Conservation (phyloP, 2,888 invertebrate genomes). For the Troides oblongomaculatus region DNA sequence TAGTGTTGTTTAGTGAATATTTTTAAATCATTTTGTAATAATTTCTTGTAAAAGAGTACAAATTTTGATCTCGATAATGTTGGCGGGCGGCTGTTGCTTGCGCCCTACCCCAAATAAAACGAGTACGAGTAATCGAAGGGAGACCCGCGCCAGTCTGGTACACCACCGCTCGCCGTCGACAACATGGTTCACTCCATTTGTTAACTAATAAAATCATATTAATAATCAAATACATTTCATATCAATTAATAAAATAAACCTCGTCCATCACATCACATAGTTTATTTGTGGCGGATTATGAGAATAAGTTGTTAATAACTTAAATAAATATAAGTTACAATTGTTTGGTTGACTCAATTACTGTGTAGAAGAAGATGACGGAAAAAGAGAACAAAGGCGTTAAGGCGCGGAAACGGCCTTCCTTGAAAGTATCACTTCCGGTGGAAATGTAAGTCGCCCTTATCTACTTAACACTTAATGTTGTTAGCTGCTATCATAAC, state of each 20-base stretch:
- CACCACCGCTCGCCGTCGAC: neutral
- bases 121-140: neutral
- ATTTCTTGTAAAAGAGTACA: no score
- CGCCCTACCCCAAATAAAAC: conserved; percentile 19
- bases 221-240: neutral
- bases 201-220: neutral
- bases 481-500: no score
- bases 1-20: no score
- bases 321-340: no score
- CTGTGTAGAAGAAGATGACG: neutral
- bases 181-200: neutral
- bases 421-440: conserved; percentile 6
- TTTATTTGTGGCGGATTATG: neutral
- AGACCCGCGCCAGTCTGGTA: conserved; percentile 14
- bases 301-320: neutral
- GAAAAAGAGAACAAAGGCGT: conserved; percentile 3
- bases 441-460: conserved; percentile 18
- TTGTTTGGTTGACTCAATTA: neutral
- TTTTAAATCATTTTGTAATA: no score
- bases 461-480: neutral
- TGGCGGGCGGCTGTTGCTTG: conserved; percentile 19
- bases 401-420: neutral
- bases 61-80: no score
- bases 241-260: neutral
- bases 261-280: neutral